phyloP scores from a whole-genome alignment of 2,797 vertebrate species.

The Lindbergichthys nudifrons region DNA sequence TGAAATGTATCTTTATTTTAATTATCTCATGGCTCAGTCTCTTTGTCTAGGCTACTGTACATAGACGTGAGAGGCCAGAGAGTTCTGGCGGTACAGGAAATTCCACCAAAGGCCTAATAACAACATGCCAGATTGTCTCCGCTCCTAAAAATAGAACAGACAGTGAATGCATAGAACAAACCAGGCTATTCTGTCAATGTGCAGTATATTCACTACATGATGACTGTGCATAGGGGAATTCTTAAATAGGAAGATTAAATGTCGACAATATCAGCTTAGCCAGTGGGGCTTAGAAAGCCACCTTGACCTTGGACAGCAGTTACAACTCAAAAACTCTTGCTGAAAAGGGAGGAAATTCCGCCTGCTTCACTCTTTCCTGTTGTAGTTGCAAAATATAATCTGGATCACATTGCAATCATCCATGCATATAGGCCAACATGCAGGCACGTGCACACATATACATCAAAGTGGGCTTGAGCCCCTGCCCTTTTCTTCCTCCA shows the following conservation, averaged over 20 bases:
- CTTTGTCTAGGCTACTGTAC: constrained; percentile 11
- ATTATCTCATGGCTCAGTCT: neutral
- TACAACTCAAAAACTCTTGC: neutral
- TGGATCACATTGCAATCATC: constrained; percentile 58
- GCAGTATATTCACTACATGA: constrained; percentile 15
- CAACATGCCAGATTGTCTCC: constrained; percentile 59
- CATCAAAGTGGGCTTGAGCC: no score
- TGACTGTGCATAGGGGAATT: constrained; percentile 5
- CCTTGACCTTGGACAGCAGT: constrained; percentile 37
- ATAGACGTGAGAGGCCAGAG: constrained; percentile 9
- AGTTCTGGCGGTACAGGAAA: constrained; percentile 45
- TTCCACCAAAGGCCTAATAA: constrained; percentile 56
- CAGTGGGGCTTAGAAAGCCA: constrained; percentile 16
- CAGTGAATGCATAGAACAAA: constrained; percentile 45
- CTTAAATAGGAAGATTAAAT: constrained; percentile 20
- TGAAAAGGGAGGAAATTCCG: constrained; percentile 47
- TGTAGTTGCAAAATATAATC: constrained; percentile 56
- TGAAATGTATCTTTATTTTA: neutral
- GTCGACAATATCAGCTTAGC: constrained; percentile 6
- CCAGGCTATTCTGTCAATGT: constrained; percentile 12
- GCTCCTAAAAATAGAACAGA: constrained; percentile 48
- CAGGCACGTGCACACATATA: no score
- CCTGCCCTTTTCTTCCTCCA: no score
- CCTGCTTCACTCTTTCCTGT: constrained; percentile 44
- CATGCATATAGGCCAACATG: constrained; percentile 36